Conservation (phyloP, 2,113 vertebrate genomes). For the human (Homo sapiens) region GRCh38 chr18:62366501-62367000, state of each 20-base stretch:
- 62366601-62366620: not conserved
- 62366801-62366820: not conserved
- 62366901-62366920: too few species aligned
- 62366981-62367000: too few species aligned
- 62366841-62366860: too few species aligned
- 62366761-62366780: slow-evolving; percentile 68
- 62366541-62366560: not conserved
- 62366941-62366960: too few species aligned
- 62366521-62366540: not conserved
- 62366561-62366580: not conserved
- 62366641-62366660: not conserved
- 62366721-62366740: slow-evolving; percentile 84
- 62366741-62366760: slow-evolving; percentile 83
- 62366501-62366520: not conserved
- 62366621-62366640: not conserved
- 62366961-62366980: too few species aligned
- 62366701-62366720: slow-evolving; percentile 84
- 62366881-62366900: too few species aligned
- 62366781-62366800: slow-evolving; percentile 27
- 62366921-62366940: too few species aligned
- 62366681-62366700: slow-evolving; percentile 58
- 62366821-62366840: not conserved
- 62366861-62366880: too few species aligned
- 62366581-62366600: not conserved
- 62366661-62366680: not conserved